These are phyloP conservation scores for Anthopleura xanthogrammica DNA, from an alignment of 92 coral and sea anemone genomes.

Conservation along the genomic window DNA sequence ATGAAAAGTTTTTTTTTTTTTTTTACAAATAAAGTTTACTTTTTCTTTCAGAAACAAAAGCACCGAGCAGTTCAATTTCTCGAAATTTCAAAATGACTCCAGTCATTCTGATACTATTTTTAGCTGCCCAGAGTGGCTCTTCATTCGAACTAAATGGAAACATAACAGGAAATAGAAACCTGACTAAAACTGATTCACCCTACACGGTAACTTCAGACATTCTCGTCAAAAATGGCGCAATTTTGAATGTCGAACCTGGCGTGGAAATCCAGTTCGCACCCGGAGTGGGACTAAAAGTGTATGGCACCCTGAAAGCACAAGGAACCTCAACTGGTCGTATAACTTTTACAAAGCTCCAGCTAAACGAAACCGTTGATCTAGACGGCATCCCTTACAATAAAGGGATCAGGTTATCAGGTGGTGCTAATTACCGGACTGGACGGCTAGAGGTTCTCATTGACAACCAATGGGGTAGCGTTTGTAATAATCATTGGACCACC, in stretches of 20 bases:
- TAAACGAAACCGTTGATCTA: slow-evolving; percentile 25
- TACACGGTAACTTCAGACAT: slow-evolving; percentile 56
- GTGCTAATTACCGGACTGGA: slow-evolving; percentile 51
- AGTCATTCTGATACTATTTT: too few species aligned
- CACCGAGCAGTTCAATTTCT: too few species aligned
- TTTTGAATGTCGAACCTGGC: slow-evolving; percentile 58
- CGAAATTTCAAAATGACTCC: too few species aligned
- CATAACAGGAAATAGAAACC: slow-evolving; percentile 26
- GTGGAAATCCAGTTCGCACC: slow-evolving; percentile 40
- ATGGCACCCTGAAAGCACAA: slow-evolving; percentile 55
- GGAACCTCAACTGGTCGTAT: slow-evolving; percentile 42
- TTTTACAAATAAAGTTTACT: too few species aligned
- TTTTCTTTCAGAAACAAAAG: too few species aligned
- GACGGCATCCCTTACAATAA: slow-evolving; percentile 33
- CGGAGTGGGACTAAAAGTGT: slow-evolving; percentile 48
- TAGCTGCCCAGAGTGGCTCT: neutral
- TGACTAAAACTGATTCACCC: slow-evolving; percentile 45
- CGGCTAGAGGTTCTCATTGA: slow-evolving; percentile 60
- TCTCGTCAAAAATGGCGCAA: slow-evolving; percentile 44
- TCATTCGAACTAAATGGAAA: slow-evolving; percentile 23
- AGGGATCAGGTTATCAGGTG: slow-evolving; percentile 62
- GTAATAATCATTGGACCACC: slow-evolving; percentile 54
- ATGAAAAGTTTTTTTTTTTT: too few species aligned
- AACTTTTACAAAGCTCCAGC: slow-evolving; percentile 21
- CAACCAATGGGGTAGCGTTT: slow-evolving; percentile 72